Conservation (phyloP, 64 coral and sea anemone genomes). For the Dendronephthya gigantea region DNA sequence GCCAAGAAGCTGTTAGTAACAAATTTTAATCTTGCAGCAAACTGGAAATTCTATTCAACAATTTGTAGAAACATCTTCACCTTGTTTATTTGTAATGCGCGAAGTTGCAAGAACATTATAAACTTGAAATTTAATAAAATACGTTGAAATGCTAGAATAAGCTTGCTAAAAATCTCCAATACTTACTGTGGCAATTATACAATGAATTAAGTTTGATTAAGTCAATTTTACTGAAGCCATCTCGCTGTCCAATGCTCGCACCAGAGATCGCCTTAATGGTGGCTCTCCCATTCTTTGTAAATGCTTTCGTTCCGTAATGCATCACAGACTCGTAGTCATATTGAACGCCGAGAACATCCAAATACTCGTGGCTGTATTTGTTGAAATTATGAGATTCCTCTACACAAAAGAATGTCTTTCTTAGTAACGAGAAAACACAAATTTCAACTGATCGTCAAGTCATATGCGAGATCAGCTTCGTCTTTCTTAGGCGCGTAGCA, state of each 20-base stretch:
- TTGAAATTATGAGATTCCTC: conserved; percentile 43
- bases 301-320: conserved; percentile 59
- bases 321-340: conserved; percentile 71
- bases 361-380: conserved; percentile 40
- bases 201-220: conserved; percentile 55
- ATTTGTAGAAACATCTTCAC: background rate
- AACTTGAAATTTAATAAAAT: background rate
- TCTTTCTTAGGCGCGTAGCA: no score
- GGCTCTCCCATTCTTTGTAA: conserved; percentile 44
- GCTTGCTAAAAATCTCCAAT: background rate
- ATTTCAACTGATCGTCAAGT: no score
- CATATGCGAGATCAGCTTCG: no score
- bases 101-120: background rate
- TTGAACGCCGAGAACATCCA: conserved; percentile 53
- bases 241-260: conserved; percentile 45
- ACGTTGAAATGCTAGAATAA: background rate
- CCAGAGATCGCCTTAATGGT: conserved; percentile 40
- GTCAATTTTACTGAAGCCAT: conserved; percentile 51
- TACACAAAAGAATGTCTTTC: background rate
- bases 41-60: no score
- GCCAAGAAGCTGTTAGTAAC: background rate
- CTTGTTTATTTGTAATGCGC: no score
- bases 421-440: no score
- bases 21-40: no score
- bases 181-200: conserved; percentile 72